Conservation (phyloP, 2,113 vertebrate species). For the Terrapene triunguis region DNA sequence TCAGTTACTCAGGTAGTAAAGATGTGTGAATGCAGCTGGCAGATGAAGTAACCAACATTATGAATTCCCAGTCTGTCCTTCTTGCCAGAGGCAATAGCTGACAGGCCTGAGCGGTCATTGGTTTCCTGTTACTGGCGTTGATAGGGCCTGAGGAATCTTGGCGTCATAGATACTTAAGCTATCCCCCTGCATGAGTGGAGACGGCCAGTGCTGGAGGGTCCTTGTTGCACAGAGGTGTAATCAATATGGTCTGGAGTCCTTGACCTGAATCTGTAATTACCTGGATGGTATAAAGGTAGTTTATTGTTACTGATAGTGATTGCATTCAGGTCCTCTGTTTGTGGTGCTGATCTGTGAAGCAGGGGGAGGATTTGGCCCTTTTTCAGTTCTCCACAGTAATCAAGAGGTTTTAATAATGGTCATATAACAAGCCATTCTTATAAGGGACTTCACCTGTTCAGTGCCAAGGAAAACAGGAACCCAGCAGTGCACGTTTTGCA, state of each 20-base stretch:
- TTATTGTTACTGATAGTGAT: slow-evolving; percentile 84
- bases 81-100: slow-evolving; percentile 79
- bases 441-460: slow-evolving; percentile 53
- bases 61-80: slow-evolving; percentile 80
- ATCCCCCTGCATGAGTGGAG: slow-evolving; percentile 73
- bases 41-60: slow-evolving; percentile 72
- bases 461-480: rapidly evolving
- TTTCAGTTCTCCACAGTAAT: slow-evolving; percentile 64
- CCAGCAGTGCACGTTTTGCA: background rate
- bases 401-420: slow-evolving; percentile 69
- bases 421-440: slow-evolving; percentile 53
- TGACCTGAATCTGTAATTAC: slow-evolving; percentile 90
- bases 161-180: slow-evolving; percentile 80
- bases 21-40: slow-evolving; percentile 84
- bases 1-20: slow-evolving; percentile 82
- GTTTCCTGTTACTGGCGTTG: slow-evolving; percentile 78
- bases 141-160: slow-evolving; percentile 71
- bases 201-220: slow-evolving; percentile 75
- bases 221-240: slow-evolving; percentile 80
- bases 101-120: slow-evolving; percentile 77
- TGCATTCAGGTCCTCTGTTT: slow-evolving; percentile 71
- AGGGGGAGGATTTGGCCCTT: slow-evolving; percentile 60
- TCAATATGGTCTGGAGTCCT: slow-evolving; percentile 82
- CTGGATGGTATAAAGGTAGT: slow-evolving; percentile 84
- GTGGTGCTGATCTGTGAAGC: slow-evolving; percentile 69